Base-by-base conservation (phyloP, 2,797 vertebrate genomes). In the Coranthus polyacanthus region DNA sequence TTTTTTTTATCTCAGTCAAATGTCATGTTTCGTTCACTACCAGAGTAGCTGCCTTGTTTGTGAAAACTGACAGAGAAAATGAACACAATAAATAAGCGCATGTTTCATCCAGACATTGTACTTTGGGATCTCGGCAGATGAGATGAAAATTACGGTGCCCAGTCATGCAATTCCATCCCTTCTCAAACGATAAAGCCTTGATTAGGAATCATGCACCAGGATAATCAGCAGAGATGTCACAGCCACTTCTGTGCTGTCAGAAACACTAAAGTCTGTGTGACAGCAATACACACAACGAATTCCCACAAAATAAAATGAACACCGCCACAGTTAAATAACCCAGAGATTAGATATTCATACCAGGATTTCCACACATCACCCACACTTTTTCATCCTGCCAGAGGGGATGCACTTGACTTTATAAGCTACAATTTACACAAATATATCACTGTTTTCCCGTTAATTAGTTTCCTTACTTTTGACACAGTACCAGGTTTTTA, bases 131-230 rank as follows among this genome's bases (percentile, higher is more conserved):
- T 46, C 51, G 24, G 21, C 43, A 29, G 56, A 71, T 39, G 46
- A 76, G 20, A 60, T 67, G 52, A 39, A 77, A 72, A 82, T 78
- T 61, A n/a, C 29, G 15, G 29, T 55, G 32, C 29, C 42, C 72
- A 65, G 45, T 58, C 67, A 65, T 46, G 60, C 50, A 65, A 29
- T 62, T 45, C 62, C 36, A 42, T 66, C 39, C 76, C 46, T 15
- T 72, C 61, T 38, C 12, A 51, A 56, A 70, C 16, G 77, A 74
- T 58, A 47, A 63, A 71, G 21, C 37, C 43, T 55, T 68, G 46
- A 68, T 71, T 66, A 56, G 43, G 16, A 76, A 50, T 45, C 3
- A 5, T 67, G 34, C 51, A 45, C 22, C 21, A 39, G 44, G 34
- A 62, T 72, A 76, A 68, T 72, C 63, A 68, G 42, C 53, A 12